These are phyloP conservation scores for Emesis russula DNA, from an alignment of 2,888 invertebrate genomes.

Conservation along the genomic window DNA sequence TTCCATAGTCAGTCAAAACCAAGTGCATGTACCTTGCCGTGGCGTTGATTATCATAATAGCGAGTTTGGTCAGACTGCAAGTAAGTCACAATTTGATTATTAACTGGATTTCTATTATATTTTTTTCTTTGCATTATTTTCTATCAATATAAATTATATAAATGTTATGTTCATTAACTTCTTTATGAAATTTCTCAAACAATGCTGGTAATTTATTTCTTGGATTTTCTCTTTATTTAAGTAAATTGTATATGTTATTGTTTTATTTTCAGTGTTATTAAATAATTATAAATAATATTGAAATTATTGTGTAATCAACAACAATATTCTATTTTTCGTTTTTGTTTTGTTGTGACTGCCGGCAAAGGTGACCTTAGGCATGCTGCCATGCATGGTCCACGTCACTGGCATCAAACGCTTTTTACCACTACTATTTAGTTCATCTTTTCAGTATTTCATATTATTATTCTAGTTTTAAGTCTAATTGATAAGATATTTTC, in stretches of 20 bases:
- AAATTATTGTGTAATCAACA: too few relatives aligned
- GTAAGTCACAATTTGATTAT: slow-evolving; percentile 91
- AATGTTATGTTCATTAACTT: neutral
- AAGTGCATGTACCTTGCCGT: slow-evolving; percentile 95
- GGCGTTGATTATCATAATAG: slow-evolving; percentile 94
- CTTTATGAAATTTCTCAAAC: too few relatives aligned
- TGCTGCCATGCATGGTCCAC: neutral
- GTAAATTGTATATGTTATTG: too few relatives aligned
- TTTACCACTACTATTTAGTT: slow-evolving; percentile 12
- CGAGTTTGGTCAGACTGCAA: slow-evolving; percentile 94
- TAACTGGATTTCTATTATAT: slow-evolving; percentile 85
- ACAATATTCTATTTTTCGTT: neutral
- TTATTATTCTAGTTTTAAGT: neutral
- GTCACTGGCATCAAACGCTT: slow-evolving; percentile 25
- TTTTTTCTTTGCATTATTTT: slow-evolving; percentile 67
- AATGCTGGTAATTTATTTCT: too few relatives aligned
- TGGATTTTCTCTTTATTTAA: too few relatives aligned
- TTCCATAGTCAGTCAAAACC: slow-evolving; percentile 89
- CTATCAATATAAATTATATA: neutral
- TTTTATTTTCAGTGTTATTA: too few relatives aligned
- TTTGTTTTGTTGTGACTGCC: slow-evolving; percentile 21
- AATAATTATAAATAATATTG: too few relatives aligned
- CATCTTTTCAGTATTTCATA: slow-evolving; percentile 7
- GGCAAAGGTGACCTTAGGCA: slow-evolving; percentile 12
- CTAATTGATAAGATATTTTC: neutral